These are phyloP conservation scores for Venustoraphidia nigricollis DNA, from an alignment of 2,888 invertebrate genomes.

Conservation along the genomic window DNA sequence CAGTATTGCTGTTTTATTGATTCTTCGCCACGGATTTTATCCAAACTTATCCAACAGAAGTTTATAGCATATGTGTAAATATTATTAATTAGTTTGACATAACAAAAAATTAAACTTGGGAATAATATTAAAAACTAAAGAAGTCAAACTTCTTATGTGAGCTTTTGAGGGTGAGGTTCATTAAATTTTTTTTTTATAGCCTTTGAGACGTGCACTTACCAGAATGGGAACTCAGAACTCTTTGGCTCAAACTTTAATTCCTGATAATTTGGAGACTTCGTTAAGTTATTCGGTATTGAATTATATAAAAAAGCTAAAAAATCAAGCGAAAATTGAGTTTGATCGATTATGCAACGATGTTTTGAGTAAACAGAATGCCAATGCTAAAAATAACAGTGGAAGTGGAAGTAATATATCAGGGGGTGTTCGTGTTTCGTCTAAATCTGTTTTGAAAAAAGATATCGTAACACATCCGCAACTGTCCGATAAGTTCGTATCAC, in stretches of 20 bases:
- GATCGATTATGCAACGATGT: conserved; percentile 75
- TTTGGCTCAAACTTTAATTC: conserved; percentile 68
- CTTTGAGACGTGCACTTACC: conserved; percentile 74
- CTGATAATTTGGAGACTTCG: conserved; percentile 85
- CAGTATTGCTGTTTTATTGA: too few species aligned
- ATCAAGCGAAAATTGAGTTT: conserved; percentile 81
- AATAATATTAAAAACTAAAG: too few species aligned
- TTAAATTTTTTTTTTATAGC: too few species aligned
- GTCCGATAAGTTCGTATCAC: conserved; percentile 65
- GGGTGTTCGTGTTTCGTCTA: conserved; percentile 58
- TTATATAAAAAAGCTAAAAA: conserved; percentile 90
- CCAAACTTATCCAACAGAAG: too few species aligned
- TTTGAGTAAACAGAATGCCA: conserved; percentile 46
- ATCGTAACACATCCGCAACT: conserved; percentile 67
- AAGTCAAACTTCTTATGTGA: too few species aligned
- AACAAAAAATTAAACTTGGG: too few species aligned
- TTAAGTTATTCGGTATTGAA: conserved; percentile 86
- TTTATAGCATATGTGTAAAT: too few species aligned
- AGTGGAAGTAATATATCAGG: conserved; percentile 19
- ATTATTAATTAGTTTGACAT: too few species aligned
- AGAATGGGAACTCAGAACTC: conserved; percentile 82
- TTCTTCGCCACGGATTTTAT: too few species aligned
- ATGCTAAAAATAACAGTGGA: conserved; percentile 23
- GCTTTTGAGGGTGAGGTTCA: too few species aligned
- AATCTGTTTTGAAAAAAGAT: conserved; percentile 60